phyloP scores from a whole-genome alignment of 2,888 invertebrate species.

The Theretra japonica region DNA sequence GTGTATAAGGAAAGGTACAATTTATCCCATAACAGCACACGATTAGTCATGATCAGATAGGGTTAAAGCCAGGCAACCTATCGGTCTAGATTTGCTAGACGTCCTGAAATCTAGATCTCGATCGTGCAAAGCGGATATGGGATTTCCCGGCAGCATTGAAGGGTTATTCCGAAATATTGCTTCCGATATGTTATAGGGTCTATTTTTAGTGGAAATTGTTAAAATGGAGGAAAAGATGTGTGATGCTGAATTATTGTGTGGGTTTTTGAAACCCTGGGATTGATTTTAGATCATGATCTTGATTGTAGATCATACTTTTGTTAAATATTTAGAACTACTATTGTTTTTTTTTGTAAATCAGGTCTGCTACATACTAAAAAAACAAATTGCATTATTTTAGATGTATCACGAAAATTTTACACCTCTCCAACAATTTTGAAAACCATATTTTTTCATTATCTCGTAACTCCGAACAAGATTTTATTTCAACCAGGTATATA shows the following conservation, averaged over 20 bases:
- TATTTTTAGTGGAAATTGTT: background rate
- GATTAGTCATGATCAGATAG: conserved; percentile 21
- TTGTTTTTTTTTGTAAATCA: too few species aligned
- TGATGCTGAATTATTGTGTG: background rate
- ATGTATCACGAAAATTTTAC: too few species aligned
- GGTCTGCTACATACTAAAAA: too few species aligned
- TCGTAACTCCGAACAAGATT: conserved; percentile 12
- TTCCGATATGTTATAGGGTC: conserved; percentile 7
- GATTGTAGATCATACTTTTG: too few species aligned
- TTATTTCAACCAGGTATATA: conserved; percentile 38
- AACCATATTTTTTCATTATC: conserved; percentile 29
- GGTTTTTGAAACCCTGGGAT: background rate
- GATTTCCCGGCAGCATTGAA: conserved; percentile 16
- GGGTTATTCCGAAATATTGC: conserved; percentile 20
- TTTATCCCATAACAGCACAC: conserved; percentile 1
- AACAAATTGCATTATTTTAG: too few species aligned
- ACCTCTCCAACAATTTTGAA: background rate
- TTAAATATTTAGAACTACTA: too few species aligned
- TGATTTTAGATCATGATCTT: too few species aligned
- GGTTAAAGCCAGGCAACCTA: conserved; percentile 4
- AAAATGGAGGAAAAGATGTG: background rate
- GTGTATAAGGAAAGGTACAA: background rate
- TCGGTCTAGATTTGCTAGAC: conserved; percentile 21
- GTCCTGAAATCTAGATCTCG: conserved; percentile 23
- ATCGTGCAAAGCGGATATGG: conserved; percentile 26